These are phyloP conservation scores for Aphidoletes aphidimyza DNA, from an alignment of 2,888 invertebrate species.

Conservation along the genomic window DNA sequence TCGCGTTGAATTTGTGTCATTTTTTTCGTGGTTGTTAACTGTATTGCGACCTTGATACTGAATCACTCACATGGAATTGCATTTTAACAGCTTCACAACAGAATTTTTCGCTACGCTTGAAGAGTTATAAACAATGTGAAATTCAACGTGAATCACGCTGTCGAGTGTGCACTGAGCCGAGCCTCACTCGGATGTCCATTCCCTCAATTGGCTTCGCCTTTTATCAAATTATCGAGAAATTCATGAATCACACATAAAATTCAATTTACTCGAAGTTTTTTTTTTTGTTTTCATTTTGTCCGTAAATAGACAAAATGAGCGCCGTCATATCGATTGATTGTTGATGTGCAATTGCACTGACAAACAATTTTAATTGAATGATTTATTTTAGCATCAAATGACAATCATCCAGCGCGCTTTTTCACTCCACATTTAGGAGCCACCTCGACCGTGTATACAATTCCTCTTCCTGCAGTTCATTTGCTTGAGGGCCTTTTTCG, in stretches of 20 bases:
- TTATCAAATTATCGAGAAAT: background rate
- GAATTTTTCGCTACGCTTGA: constrained; percentile 15
- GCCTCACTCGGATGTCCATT: background rate
- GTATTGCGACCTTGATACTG: constrained; percentile 33
- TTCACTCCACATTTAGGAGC: too few species aligned
- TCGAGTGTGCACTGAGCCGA: background rate
- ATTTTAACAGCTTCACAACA: background rate
- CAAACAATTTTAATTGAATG: constrained; percentile 40
- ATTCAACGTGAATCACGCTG: too few species aligned
- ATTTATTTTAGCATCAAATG: constrained; percentile 19
- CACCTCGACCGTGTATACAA: too few species aligned
- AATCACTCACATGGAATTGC: constrained; percentile 18
- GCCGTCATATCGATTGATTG: background rate
- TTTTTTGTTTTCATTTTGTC: background rate
- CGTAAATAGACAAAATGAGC: background rate
- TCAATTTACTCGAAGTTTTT: too few species aligned
- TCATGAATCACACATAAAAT: background rate
- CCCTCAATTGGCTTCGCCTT: background rate
- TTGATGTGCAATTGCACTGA: background rate
- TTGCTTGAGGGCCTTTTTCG: background rate
- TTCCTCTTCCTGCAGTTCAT: constrained; percentile 19
- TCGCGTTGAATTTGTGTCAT: background rate
- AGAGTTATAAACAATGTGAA: background rate
- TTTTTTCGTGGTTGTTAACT: background rate
- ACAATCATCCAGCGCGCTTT: too few species aligned